These are phyloP conservation scores for Zapornia atra DNA, from an alignment of 2,113 vertebrate genomes.

Conservation along the genomic window DNA sequence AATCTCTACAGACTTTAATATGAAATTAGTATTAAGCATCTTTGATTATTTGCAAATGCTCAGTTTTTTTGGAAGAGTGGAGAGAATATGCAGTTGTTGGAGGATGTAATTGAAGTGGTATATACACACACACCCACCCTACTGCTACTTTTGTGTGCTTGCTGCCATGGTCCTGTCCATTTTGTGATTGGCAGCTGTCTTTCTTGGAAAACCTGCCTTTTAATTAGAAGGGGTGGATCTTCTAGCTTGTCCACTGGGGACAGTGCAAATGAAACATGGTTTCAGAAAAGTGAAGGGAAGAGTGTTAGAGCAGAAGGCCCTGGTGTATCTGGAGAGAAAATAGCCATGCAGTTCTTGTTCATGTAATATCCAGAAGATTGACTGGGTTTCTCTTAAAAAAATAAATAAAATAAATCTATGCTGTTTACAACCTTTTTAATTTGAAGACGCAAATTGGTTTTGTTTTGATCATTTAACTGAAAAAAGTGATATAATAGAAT, in stretches of 20 bases:
- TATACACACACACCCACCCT: too few species aligned
- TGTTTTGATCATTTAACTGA: background rate
- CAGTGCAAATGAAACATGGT: background rate
- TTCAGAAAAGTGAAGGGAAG: background rate
- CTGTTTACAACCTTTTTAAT: background rate
- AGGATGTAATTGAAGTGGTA: background rate
- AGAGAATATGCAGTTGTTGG: background rate
- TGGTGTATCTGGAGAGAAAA: background rate
- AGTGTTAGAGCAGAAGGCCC: background rate
- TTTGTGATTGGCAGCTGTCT: background rate
- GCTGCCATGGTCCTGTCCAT: background rate
- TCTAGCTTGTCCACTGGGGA: background rate
- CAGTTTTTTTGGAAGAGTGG: background rate
- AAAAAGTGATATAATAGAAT: background rate
- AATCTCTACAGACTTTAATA: background rate
- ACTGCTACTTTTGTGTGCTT: background rate
- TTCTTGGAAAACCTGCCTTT: background rate
- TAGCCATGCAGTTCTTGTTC: background rate
- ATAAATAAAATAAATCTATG: background rate
- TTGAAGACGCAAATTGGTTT: background rate
- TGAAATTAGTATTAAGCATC: background rate
- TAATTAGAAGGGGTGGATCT: background rate
- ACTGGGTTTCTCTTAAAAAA: background rate
- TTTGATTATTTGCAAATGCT: background rate
- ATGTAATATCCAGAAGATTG: background rate